Conservation (phyloP, 2,888 invertebrate species). For the Kuschelorhynchus macadamiae region DNA sequence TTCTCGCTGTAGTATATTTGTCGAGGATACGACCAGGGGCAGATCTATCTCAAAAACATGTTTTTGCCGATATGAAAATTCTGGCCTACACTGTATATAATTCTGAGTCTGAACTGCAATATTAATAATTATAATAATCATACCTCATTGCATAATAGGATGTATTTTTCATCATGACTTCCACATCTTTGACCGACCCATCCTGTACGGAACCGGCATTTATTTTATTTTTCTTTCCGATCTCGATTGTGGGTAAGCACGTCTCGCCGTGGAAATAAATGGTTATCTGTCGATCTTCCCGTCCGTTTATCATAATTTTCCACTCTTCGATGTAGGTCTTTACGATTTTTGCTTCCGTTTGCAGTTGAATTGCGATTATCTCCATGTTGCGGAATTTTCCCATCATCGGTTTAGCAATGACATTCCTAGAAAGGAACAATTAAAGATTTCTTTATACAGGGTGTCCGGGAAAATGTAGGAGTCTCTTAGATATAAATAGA, state of each 20-base stretch:
- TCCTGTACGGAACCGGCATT: constrained; percentile 64
- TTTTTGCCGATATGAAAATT: too few relatives aligned
- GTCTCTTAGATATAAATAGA: too few relatives aligned
- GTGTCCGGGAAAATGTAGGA: too few relatives aligned
- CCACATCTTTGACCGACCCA: constrained; percentile 60
- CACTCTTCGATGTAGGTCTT: constrained; percentile 68
- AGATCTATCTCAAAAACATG: too few relatives aligned
- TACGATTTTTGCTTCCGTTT: constrained; percentile 55
- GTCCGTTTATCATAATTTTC: constrained; percentile 67
- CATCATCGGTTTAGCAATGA: constrained; percentile 68
- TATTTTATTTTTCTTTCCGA: constrained; percentile 61
- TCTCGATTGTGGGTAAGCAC: constrained; percentile 62
- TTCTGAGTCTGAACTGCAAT: too few relatives aligned
- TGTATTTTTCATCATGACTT: constrained; percentile 65
- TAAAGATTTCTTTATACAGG: too few relatives aligned
- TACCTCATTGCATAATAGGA: constrained; percentile 66
- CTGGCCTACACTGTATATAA: too few relatives aligned
- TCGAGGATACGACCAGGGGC: too few relatives aligned
- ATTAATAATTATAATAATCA: too few relatives aligned
- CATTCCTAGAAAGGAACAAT: constrained; percentile 58
- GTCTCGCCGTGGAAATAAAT: constrained; percentile 67
- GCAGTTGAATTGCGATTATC: constrained; percentile 66
- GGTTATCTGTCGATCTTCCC: constrained; percentile 59
- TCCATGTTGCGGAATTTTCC: constrained; percentile 66
- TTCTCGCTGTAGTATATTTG: too few relatives aligned